Evolutionary conservation across 2,888 invertebrate species (phyloP).

Genomic region (Pristionchus mayeri): DNA sequence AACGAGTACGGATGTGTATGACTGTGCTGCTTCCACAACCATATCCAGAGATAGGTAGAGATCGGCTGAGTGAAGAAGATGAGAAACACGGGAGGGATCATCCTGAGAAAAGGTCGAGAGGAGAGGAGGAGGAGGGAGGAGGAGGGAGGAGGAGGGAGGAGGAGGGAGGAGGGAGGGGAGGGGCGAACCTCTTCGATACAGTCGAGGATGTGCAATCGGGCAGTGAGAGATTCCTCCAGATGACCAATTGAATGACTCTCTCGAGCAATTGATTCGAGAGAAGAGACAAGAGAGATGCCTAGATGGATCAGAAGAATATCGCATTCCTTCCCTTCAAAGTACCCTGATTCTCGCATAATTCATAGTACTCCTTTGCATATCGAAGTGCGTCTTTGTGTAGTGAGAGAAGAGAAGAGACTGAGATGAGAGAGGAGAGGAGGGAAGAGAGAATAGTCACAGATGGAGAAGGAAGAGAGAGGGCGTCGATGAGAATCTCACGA

Average conservation of each 20-base stretch:
- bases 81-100: neutral
- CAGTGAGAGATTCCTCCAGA: neutral
- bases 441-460: conserved; percentile 30
- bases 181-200: neutral
- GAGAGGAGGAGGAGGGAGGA: neutral
- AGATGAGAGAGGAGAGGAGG: conserved; percentile 39
- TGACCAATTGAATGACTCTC: conserved; percentile 39
- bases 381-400: neutral
- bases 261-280: conserved; percentile 32
- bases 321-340: neutral
- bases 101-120: conserved; percentile 6
- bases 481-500: neutral
- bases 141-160: neutral
- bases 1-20: conserved; percentile 14
- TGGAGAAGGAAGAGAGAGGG: neutral
- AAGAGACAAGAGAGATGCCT: neutral
- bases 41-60: conserved; percentile 14
- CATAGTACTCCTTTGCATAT: neutral
- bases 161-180: neutral
- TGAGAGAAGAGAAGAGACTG: neutral
- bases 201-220: neutral
- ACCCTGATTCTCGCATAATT: neutral
- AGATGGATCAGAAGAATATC: neutral
- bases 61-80: conserved; percentile 40
- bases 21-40: neutral